Percentiles rank a stretch among this genome's conserved stretches.
These are phyloP conservation scores for Enteromius unitaeniatus DNA, from an alignment of 2,797 vertebrate species.

Conservation along the genomic window DNA sequence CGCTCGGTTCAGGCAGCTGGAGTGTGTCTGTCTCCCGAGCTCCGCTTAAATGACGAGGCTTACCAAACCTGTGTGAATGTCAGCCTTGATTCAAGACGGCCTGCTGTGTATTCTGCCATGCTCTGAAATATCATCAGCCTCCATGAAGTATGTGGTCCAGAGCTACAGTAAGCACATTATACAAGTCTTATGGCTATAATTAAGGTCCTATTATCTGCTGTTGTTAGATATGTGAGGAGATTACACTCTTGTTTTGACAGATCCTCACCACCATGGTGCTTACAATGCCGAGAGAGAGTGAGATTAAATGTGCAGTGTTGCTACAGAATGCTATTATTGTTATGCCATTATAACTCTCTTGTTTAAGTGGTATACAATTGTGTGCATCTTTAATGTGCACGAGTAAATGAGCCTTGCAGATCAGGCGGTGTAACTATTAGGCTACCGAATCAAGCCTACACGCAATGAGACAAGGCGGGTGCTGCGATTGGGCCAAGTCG, in stretches of 20 bases:
- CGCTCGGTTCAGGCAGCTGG: constrained; percentile 65
- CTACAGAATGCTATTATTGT: constrained; percentile 59
- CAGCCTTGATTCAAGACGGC: constrained; percentile 33
- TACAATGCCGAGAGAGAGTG: constrained; percentile 36
- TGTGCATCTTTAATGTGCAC: constrained; percentile 37
- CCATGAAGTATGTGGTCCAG: constrained; percentile 40
- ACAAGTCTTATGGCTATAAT: constrained; percentile 55
- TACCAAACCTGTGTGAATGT: constrained; percentile 35
- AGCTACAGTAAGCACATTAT: constrained; percentile 48
- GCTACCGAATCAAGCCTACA: constrained; percentile 14
- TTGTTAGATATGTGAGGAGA: constrained; percentile 41
- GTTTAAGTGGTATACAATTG: constrained; percentile 34
- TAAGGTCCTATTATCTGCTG: constrained; percentile 39
- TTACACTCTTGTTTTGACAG: constrained; percentile 47
- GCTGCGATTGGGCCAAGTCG: background rate
- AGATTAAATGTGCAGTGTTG: constrained; percentile 54
- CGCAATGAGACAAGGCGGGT: background rate
- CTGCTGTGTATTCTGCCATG: constrained; percentile 18
- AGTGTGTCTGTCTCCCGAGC: constrained; percentile 63
- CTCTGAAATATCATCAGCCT: constrained; percentile 38
- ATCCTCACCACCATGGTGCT: constrained; percentile 28
- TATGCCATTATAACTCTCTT: constrained; percentile 36
- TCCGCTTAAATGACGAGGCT: constrained; percentile 67
- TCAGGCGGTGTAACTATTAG: constrained; percentile 21
- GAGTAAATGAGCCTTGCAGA: constrained; percentile 35